Evolutionary conservation across 2,113 vertebrate genomes (phyloP).

Genomic region (Lepisosteus oculatus): DNA sequence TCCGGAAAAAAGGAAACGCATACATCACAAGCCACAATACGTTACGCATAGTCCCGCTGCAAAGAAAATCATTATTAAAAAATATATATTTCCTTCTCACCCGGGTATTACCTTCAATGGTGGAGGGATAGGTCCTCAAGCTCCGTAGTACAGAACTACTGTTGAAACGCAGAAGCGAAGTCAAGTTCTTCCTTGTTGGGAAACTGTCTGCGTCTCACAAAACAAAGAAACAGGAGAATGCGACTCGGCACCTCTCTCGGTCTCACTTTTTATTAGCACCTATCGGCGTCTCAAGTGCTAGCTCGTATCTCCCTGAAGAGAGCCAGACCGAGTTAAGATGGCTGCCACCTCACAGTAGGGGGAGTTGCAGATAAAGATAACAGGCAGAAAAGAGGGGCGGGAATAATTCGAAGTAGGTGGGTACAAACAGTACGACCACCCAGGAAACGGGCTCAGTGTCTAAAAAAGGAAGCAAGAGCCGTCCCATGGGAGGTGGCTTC

Average conservation of each 20-base stretch:
- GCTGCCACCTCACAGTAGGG: slow-evolving; percentile 22
- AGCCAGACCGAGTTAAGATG: slow-evolving; percentile 26
- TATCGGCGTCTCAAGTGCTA: slow-evolving; percentile 2
- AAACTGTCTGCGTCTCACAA: slow-evolving; percentile 11
- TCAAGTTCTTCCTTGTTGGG: background rate
- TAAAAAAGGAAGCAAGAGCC: slow-evolving; percentile 14
- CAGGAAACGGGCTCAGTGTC: slow-evolving; percentile 7
- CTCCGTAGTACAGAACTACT: too few relatives aligned
- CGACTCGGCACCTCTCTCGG: slow-evolving; percentile 1
- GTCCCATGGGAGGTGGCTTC: background rate
- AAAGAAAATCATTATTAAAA: too few relatives aligned
- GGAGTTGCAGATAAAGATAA: slow-evolving; percentile 17
- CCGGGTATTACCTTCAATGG: too few relatives aligned
- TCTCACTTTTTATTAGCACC: slow-evolving; percentile 5
- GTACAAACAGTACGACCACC: background rate
- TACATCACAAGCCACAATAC: too few relatives aligned
- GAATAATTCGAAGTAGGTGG: background rate
- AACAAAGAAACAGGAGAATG: background rate
- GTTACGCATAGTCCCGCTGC: too few relatives aligned
- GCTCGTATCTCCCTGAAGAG: background rate
- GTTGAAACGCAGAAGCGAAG: too few relatives aligned
- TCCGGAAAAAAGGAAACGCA: too few relatives aligned
- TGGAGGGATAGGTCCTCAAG: too few relatives aligned
- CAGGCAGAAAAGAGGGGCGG: slow-evolving; percentile 18
- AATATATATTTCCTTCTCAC: too few relatives aligned